These are phyloP conservation scores for Melanotaenia trifasciata DNA, from an alignment of 2,797 vertebrate genomes.

Conservation along the genomic window DNA sequence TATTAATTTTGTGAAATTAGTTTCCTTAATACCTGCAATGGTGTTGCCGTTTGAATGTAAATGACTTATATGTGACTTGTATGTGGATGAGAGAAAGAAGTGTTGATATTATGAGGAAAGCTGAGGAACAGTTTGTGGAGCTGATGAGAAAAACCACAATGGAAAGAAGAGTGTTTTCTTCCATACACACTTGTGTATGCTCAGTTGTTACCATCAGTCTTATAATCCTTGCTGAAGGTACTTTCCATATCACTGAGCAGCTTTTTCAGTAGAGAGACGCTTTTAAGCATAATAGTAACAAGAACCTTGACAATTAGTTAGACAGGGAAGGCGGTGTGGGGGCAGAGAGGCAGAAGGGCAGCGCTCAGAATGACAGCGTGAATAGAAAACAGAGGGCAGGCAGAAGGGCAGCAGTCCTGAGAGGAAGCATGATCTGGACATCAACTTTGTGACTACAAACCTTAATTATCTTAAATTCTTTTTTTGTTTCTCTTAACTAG, in stretches of 20 bases:
- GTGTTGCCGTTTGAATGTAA: constrained; percentile 57
- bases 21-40: constrained; percentile 65
- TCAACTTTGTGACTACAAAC: constrained; percentile 37
- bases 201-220: constrained; percentile 30
- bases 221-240: constrained; percentile 42
- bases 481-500: constrained; percentile 2
- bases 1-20: constrained; percentile 61
- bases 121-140: constrained; percentile 8
- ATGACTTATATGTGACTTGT: constrained; percentile 42
- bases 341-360: constrained; percentile 51
- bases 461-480: constrained; percentile 29
- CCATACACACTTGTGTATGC: constrained; percentile 14
- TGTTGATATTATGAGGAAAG: constrained; percentile 12
- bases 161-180: constrained; percentile 18
- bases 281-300: constrained; percentile 68
- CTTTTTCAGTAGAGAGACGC: constrained; percentile 43
- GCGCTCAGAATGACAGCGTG: constrained; percentile 34
- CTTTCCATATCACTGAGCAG: constrained; percentile 54
- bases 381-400: constrained; percentile 42
- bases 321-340: constrained; percentile 55
- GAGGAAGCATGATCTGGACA: constrained; percentile 27
- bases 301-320: constrained; percentile 74
- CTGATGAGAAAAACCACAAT: constrained; percentile 4
- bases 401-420: constrained; percentile 15
- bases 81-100: constrained; percentile 2